phyloP scores from a whole-genome alignment of 1,140 invertebrate genomes.

The Pseudomyrmex dendroicus region DNA sequence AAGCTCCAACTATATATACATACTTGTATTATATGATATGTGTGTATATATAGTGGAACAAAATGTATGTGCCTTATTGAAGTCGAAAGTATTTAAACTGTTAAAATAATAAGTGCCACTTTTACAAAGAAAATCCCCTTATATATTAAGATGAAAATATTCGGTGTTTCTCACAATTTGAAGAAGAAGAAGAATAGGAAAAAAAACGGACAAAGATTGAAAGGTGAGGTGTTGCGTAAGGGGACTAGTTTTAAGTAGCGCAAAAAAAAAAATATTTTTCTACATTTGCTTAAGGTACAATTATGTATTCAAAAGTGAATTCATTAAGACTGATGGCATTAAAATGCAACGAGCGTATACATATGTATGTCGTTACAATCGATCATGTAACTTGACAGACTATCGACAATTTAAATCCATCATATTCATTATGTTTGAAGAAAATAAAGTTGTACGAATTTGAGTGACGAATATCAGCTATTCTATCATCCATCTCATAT shows the following conservation, averaged over 20 bases:
- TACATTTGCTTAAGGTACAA: conserved; percentile 23
- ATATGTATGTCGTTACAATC: neutral
- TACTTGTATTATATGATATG: too few species aligned
- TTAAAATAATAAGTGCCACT: conserved; percentile 61
- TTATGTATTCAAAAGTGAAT: conserved; percentile 31
- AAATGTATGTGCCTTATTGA: conserved; percentile 61
- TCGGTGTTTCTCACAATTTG: neutral
- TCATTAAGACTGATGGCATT: conserved; percentile 67
- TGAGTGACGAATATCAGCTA: conserved; percentile 54
- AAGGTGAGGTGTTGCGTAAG: neutral
- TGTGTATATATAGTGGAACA: too few species aligned
- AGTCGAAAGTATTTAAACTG: conserved; percentile 37
- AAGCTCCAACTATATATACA: too few species aligned
- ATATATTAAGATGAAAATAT: neutral
- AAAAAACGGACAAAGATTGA: neutral
- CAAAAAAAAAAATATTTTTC: conserved; percentile 41
- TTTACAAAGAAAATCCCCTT: neutral
- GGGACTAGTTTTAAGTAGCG: conserved; percentile 40
- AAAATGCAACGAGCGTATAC: conserved; percentile 8
- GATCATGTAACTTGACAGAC: conserved; percentile 49
- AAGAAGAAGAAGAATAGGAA: conserved; percentile 1
- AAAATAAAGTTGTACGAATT: conserved; percentile 65
- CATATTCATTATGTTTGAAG: conserved; percentile 58
- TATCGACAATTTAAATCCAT: conserved; percentile 22
- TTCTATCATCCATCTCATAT: conserved; percentile 34